Evolutionary conservation across 2,888 invertebrate genomes (phyloP), one percentile per base, ranked within the genome.

Genomic region (Hesperia comma): DNA sequence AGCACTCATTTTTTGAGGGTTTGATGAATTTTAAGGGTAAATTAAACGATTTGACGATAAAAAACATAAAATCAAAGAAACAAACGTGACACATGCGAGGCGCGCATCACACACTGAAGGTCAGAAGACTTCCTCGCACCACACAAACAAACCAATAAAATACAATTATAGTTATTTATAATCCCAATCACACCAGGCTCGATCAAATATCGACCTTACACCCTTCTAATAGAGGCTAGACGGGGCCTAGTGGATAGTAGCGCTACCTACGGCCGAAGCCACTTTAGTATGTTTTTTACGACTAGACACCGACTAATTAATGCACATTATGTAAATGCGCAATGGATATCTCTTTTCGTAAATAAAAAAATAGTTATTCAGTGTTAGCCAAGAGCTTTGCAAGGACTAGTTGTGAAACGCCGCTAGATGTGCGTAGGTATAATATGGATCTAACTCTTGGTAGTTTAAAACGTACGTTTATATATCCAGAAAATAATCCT

Each of bases 61-160:
- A 37, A 3, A 37, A 19, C 2, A 54, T 17, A 32, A 57, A 43
- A 58, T 2, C 15, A 61, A 26, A 53, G 10, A 61, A 46, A 53
- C 53, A 54, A 26, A n/a, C 41, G 41, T 61, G n/a, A 62, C 54
- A 54, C 32, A 43, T 14, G 14, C 19, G 33, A 63, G 54, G 41
- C 55, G 62, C 54, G 41, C 41, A 14, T 6, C 12, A 49, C 62
- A 26, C 40, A 26, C 37, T 15, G 41, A 63, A 55, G 62, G 62
- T 63, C 55, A 63, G 41, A 26, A 41, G 14, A 62, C 55, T 63
- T 63, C 62, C 43, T 62, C 40, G 49, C 49, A 32, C 32, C 55
- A 63, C 55, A 55, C 62, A 63, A 63, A 62, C 62, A 62, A 62
- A 63, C 43, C 32, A 46, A 63, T 63, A 63, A 55, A 63, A 46